A percentile compares a stretch with the other conserved stretches of the same genome.
Conservation (phyloP, 2,888 invertebrate species). For the Steromphala cineraria region DNA sequence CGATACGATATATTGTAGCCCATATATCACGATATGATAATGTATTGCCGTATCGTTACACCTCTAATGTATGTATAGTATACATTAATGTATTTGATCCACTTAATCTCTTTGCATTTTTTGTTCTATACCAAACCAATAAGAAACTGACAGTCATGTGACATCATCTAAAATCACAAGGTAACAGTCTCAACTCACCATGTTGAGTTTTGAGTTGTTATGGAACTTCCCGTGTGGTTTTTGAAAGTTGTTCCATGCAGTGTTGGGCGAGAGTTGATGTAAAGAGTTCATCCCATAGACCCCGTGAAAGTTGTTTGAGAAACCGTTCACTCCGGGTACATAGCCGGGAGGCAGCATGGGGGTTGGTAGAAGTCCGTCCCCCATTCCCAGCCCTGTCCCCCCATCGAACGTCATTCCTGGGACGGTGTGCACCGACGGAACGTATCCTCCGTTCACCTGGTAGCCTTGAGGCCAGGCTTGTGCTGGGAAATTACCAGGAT, state of each 20-base stretch:
- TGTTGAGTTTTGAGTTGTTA: not conserved
- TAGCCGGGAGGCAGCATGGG: not conserved
- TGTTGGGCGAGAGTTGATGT: not conserved
- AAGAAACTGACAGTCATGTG: no score
- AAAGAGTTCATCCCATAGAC: not conserved
- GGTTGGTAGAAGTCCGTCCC: conserved; percentile 36
- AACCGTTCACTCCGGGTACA: not conserved
- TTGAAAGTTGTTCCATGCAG: not conserved
- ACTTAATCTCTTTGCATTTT: no score
- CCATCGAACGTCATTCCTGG: conserved; percentile 50
- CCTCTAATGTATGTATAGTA: no score
- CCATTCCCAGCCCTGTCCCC: conserved; percentile 38
- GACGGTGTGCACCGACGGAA: not conserved
- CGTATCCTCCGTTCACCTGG: not conserved
- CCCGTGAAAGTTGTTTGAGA: not conserved
- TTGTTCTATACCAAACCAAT: no score
- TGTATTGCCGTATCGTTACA: no score
- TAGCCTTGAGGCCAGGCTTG: not conserved
- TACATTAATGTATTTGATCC: no score
- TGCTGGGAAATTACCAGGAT: not conserved
- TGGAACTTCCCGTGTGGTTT: not conserved
- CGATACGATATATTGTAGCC: no score
- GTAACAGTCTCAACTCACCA: not conserved
- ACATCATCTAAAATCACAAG: no score
- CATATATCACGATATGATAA: no score